Conservation (phyloP, 2,113 vertebrate species). For the Okapia johnstoni region DNA sequence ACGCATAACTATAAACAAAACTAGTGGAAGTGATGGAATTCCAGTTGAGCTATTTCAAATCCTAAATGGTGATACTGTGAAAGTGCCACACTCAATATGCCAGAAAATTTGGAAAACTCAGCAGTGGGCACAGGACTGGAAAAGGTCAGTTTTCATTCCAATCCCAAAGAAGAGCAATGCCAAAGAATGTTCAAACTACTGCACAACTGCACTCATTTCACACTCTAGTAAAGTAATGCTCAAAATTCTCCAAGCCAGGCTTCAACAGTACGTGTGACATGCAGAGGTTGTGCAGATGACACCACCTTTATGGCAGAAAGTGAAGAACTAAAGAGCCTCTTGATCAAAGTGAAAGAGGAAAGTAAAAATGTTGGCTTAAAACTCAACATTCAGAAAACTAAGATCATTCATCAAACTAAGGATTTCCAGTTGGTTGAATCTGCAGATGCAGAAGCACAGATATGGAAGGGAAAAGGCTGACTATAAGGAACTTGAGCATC, state of each 20-base stretch:
- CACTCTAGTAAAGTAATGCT: not conserved
- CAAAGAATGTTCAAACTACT: not conserved
- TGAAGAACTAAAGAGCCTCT: not conserved
- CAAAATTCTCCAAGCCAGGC: not conserved
- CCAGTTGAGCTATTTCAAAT: not conserved
- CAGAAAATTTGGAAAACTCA: not conserved
- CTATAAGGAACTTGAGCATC: not conserved
- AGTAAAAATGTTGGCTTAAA: not conserved
- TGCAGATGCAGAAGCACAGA: not conserved
- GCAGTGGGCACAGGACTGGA: not conserved
- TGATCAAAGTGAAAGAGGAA: not conserved
- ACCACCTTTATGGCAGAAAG: not conserved
- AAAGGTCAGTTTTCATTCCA: not conserved
- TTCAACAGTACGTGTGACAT: not conserved
- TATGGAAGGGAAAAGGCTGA: not conserved
- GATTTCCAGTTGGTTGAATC: not conserved
- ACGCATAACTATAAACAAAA: rapidly evolving
- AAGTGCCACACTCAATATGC: not conserved
- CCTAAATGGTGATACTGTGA: not conserved
- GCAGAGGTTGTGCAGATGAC: not conserved
- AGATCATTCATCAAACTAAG: not conserved
- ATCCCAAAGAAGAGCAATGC: not conserved
- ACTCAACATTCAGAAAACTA: not conserved
- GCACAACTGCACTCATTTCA: not conserved
- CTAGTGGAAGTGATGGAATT: not conserved